These are phyloP conservation scores for Caradrina clavipalpis DNA, from an alignment of 2,888 invertebrate genomes.

Conservation along the genomic window DNA sequence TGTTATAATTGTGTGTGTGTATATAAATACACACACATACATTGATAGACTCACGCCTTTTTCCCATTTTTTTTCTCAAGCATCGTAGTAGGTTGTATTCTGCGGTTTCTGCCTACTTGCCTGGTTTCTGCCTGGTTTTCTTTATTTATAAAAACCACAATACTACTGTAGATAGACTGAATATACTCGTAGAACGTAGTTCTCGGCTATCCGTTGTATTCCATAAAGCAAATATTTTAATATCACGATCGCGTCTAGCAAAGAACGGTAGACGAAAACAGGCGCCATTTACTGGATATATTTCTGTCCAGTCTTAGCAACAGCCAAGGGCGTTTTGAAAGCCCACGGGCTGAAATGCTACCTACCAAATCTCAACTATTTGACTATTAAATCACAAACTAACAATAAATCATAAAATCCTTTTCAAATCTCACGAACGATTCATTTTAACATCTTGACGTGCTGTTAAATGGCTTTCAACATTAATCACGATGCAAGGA, in stretches of 20 bases:
- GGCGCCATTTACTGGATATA: not conserved
- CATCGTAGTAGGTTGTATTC: too few species aligned
- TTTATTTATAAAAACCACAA: too few species aligned
- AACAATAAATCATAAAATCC: slow-evolving; percentile 40
- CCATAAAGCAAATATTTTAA: slow-evolving; percentile 8
- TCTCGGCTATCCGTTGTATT: not conserved
- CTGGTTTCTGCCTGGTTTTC: too few species aligned
- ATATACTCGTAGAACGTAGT: not conserved
- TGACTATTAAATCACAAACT: slow-evolving; percentile 30
- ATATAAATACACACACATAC: too few species aligned
- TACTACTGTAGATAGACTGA: not conserved
- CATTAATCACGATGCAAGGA: slow-evolving; percentile 65
- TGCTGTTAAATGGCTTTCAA: slow-evolving; percentile 50
- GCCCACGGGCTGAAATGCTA: not conserved
- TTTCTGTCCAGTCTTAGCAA: not conserved
- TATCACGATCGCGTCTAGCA: not conserved
- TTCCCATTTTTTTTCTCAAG: too few species aligned
- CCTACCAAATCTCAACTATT: slow-evolving; percentile 14
- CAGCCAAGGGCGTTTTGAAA: not conserved
- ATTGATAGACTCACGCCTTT: too few species aligned
- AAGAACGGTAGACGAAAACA: not conserved
- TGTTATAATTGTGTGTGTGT: too few species aligned
- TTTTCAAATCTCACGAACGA: slow-evolving; percentile 31
- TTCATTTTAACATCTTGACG: slow-evolving; percentile 54
- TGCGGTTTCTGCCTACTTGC: too few species aligned